Conservation (phyloP, 2,113 vertebrate species). For the Corythoichthys intestinalis region DNA sequence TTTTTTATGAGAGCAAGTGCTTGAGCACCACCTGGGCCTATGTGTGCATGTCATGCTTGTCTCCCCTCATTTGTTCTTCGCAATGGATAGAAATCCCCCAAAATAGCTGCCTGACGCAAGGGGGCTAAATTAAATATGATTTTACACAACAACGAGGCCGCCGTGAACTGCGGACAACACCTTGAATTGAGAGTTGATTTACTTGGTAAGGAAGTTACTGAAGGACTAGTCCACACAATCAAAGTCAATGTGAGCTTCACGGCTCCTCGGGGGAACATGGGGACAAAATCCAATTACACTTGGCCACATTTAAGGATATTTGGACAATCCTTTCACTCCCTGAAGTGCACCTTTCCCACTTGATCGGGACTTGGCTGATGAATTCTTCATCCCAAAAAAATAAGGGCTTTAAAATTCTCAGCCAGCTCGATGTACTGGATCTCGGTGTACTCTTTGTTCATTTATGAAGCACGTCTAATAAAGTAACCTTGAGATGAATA, state of each 20-base stretch:
- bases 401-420: too few species aligned
- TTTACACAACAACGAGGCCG: slow-evolving; percentile 9
- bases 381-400: too few species aligned
- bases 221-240: slow-evolving; percentile 9
- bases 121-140: slow-evolving; percentile 43
- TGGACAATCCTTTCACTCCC: too few species aligned
- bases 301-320: slow-evolving; percentile 8
- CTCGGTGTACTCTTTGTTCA: too few species aligned
- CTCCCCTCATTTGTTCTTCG: background rate
- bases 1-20: too few species aligned
- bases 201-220: slow-evolving; percentile 4
- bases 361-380: too few species aligned
- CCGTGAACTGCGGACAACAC: background rate
- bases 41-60: background rate
- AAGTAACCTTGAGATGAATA: background rate
- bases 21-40: too few species aligned
- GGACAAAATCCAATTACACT: slow-evolving; percentile 32
- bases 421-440: too few species aligned
- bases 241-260: slow-evolving; percentile 10
- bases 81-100: slow-evolving; percentile 5
- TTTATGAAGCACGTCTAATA: too few species aligned
- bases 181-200: slow-evolving; percentile 2
- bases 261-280: background rate
- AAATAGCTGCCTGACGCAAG: slow-evolving; percentile 21
- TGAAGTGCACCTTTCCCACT: too few species aligned